A percentile compares a stretch with the other conserved stretches of the same genome.
phyloP scores from a whole-genome alignment of 1,140 invertebrate species.

The Andrena cerasifolii region DNA sequence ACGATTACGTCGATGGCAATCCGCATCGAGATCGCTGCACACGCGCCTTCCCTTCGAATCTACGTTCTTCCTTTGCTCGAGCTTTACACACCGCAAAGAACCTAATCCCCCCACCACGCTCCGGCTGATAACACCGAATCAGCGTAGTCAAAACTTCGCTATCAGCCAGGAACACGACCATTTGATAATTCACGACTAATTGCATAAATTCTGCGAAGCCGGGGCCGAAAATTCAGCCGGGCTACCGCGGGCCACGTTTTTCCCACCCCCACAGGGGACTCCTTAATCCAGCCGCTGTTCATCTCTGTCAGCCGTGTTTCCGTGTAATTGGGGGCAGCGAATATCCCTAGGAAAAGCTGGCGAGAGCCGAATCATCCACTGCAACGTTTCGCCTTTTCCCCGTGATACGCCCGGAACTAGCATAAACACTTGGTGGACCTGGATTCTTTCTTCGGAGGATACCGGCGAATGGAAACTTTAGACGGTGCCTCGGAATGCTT shows the following conservation, averaged over 20 bases:
- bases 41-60: no score
- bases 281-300: constrained; percentile 55
- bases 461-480: no score
- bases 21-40: no score
- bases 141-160: constrained; percentile 26
- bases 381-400: constrained; percentile 37
- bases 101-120: not conserved
- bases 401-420: constrained; percentile 52
- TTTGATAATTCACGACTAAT: constrained; percentile 34
- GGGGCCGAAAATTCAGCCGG: constrained; percentile 24
- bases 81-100: no score
- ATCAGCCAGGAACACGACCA: not conserved
- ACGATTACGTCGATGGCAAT: no score
- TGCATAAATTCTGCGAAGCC: not conserved
- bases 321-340: constrained; percentile 48
- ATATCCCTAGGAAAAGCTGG: constrained; percentile 3
- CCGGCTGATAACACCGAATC: not conserved
- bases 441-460: no score
- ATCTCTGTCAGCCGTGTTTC: constrained; percentile 32
- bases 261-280: not conserved
- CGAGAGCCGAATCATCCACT: constrained; percentile 26
- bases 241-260: constrained; percentile 19
- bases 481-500: no score
- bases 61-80: not conserved
- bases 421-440: constrained; percentile 33